Conservation (phyloP, 2,888 invertebrate species). For the Linnaemya tessellans region DNA sequence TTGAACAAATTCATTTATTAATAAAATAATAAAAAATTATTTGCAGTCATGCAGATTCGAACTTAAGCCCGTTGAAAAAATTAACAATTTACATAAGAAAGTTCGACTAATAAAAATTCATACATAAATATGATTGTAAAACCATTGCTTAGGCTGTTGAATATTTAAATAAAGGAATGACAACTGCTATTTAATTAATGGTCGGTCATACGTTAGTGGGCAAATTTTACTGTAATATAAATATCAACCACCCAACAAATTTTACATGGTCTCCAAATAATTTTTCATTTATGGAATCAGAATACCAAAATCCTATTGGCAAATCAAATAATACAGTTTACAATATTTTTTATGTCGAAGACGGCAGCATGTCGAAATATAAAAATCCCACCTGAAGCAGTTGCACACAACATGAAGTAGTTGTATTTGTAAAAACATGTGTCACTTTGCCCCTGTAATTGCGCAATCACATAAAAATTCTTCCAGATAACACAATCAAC, state of each 20-base stretch:
- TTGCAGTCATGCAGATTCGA: too few species aligned
- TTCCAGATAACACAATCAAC: constrained; percentile 31
- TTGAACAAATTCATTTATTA: too few species aligned
- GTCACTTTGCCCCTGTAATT: constrained; percentile 26
- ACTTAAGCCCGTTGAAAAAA: too few species aligned
- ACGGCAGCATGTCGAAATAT: background rate
- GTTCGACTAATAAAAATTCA: too few species aligned
- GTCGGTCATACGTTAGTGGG: background rate
- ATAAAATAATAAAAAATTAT: too few species aligned
- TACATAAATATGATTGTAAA: background rate
- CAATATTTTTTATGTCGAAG: background rate
- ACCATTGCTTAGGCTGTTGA: background rate
- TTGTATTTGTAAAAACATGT: constrained; percentile 30
- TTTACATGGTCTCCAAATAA: background rate
- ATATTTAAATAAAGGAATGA: background rate
- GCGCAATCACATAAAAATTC: constrained; percentile 30
- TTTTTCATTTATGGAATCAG: constrained; percentile 4
- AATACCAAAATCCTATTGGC: background rate
- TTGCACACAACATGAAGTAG: background rate
- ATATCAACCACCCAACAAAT: background rate
- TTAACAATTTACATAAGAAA: too few species aligned
- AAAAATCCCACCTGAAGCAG: constrained; percentile 25
- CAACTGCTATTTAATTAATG: background rate
- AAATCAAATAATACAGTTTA: constrained; percentile 18
- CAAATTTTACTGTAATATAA: background rate